Evolutionary conservation across 2,113 vertebrate species (phyloP), one percentile per base, ranked within the genome.

Genomic region (Etheostoma spectabile): DNA sequence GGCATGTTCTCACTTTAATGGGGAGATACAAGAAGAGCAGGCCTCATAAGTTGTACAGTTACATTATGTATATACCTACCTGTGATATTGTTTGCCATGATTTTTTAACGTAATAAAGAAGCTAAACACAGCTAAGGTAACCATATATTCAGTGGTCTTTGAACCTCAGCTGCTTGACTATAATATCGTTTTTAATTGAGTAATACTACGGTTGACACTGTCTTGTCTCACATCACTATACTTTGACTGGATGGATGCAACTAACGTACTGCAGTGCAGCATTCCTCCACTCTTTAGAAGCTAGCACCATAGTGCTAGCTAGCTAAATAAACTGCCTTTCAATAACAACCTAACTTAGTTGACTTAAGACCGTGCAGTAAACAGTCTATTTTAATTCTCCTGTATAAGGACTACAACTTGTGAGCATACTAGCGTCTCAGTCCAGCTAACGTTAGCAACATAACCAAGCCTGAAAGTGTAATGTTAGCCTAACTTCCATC

Each of bases 401-500:
- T n/a, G 38, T 4, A 21, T 8, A 24, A 3, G 35, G 1, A 60
- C 35, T 3, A 6, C 3, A 22, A 14, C 19, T 24, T 57, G 3
- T 52, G 5, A 5, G 2, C 12, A 22, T 10, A 42, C 1, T 1
- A 35, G 3, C 22, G 22, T 38, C 18, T 55, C 27, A 24, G 46
- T 27, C 7, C 11, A 52, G 79, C 74, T 59, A 67, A 19, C 14
- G 42, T 46, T 30, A 67, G 76, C 74, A 46, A 27, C 53, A 49
- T 14, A 45, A 56, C 21, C 53, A 70, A 66, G 35, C 15, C 22
- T 49, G 38, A 24, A 75, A 61, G 62, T 66, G 64, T 77, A 56
- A 65, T 61, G 72, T 71, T 89, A 92, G 85, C 86, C 15, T 51
- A 89, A 86, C 85, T 86, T 81, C 24, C 30, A 49, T 65, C 68